Percentiles rank a stretch among this genome's conserved stretches.
Evolutionary conservation across 2,113 vertebrate species (phyloP).

Genomic region (Ginglymostoma cirratum): DNA sequence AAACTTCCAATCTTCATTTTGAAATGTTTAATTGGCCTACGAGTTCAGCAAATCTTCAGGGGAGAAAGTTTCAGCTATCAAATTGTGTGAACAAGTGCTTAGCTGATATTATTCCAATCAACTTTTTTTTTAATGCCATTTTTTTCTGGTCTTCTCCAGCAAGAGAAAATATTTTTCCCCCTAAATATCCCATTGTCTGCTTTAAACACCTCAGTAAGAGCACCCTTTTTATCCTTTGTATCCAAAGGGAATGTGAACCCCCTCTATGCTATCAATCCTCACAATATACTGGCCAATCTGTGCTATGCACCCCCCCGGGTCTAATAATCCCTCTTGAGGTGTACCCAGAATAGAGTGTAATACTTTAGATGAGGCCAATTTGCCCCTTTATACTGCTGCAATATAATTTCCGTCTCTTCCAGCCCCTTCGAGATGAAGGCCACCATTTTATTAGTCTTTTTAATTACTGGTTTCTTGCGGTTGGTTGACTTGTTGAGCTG

Average conservation of each 20-base stretch:
- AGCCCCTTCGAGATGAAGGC: background rate
- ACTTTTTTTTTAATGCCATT: background rate
- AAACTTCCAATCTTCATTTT: background rate
- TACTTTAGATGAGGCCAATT: background rate
- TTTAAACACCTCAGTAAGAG: background rate
- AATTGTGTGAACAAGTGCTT: background rate
- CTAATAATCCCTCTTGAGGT: background rate
- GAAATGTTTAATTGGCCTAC: background rate
- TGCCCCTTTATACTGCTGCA: background rate
- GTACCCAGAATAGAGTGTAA: background rate
- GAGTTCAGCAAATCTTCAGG: background rate
- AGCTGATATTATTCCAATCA: background rate
- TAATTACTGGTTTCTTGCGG: background rate
- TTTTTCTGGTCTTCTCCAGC: background rate
- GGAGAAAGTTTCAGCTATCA: background rate
- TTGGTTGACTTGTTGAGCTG: no score
- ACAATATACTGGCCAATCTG: background rate
- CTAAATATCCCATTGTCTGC: background rate
- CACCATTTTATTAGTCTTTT: background rate
- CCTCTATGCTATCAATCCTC: background rate
- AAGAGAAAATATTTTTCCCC: background rate
- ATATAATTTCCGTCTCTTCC: background rate
- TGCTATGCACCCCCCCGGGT: background rate
- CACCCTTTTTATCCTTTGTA: background rate
- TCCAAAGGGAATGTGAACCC: background rate